Evolutionary conservation across 2,888 invertebrate genomes (phyloP), one percentile per base, ranked within the genome.

Genomic region (Leucoma salicis): DNA sequence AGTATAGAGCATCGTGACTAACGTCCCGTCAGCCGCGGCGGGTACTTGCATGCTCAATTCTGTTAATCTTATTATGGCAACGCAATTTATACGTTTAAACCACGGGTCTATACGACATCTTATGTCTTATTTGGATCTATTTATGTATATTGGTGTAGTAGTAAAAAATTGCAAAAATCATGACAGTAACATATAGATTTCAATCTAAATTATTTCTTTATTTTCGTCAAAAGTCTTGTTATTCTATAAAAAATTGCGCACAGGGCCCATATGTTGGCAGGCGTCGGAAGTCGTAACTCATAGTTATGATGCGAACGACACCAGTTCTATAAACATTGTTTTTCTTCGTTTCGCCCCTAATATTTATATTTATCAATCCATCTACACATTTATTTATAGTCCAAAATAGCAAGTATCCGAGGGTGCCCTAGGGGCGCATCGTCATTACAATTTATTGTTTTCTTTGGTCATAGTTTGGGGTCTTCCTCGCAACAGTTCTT

Each of bases 331-430:
- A 89, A 89, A 89, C 89, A 88, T 86, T 88, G 89, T 89, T 89
- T 88, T 88, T 88, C 87, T 87, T 84, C 80, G 73, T 87, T 87
- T 87, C 86, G 86, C 85, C 88, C 88, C 88, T 81, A 85, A 87
- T 89, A 88, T 89, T 89, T 89, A 87, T 89, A 88, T 89, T 89
- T 88, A 89, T 89, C 88, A 89, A 88, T 88, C 83, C 86, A 88
- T 89, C 88, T 89, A 87, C 86, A 84, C 86, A 87, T 88, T 88
- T 88, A 87, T 87, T 86, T 89, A 86, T 88, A 88, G 87, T 83
- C 73, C 72, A 80, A 82, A 88, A 87, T 86, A 85, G 87, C 85
- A 80, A 82, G 80, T 82, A 79, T 82, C 81, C 74, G 78, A 85
- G 87, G 87, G 87, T 81, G 81, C 83, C 82, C 82, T 66, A 64